phyloP scores from a whole-genome alignment of 2,113 vertebrate genomes.

The Herpetotheres cachinnans region DNA sequence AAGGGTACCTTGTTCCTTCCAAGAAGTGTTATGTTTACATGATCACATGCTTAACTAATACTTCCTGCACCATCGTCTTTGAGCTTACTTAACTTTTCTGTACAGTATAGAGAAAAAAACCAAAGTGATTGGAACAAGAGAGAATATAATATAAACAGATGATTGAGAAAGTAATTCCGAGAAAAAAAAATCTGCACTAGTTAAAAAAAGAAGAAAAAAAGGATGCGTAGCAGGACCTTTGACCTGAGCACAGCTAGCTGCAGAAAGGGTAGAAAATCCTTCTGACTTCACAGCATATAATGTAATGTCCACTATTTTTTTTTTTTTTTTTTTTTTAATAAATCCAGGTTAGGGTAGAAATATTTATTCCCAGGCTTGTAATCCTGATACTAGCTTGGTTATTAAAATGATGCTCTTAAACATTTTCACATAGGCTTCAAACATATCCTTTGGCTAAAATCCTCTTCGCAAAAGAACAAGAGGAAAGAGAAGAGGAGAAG shows the following conservation, averaged over 20 bases:
- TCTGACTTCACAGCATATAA: neutral
- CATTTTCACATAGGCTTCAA: neutral
- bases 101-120: neutral
- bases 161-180: neutral
- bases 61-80: neutral
- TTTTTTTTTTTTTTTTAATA: too few relatives aligned
- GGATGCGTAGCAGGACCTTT: neutral
- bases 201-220: neutral
- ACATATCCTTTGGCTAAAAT: neutral
- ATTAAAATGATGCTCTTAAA: neutral
- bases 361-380: neutral
- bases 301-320: neutral
- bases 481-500: neutral
- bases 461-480: neutral
- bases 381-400: neutral
- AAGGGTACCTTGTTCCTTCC: neutral
- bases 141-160: neutral
- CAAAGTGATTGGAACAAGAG: neutral
- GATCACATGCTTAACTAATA: neutral
- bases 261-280: neutral
- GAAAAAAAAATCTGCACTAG: neutral
- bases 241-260: neutral
- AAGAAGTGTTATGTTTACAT: neutral
- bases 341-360: neutral
- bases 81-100: neutral